Percentiles rank a stretch among this genome's conserved stretches.
These are phyloP conservation scores for Promerops cafer DNA, from an alignment of 2,113 vertebrate genomes.

Conservation along the genomic window DNA sequence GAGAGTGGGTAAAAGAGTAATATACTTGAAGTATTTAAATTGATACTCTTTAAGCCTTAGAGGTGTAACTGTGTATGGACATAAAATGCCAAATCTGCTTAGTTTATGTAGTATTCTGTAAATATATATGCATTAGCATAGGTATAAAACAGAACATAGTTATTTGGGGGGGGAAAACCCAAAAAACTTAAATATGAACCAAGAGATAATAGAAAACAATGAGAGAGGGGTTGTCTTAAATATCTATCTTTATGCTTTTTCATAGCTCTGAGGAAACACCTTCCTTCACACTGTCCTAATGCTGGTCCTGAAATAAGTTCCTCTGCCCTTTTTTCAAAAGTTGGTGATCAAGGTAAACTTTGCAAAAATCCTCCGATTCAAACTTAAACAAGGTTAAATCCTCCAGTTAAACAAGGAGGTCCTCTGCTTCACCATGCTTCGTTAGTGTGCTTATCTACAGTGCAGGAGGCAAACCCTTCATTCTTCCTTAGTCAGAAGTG, in stretches of 20 bases:
- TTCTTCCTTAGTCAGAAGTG: not conserved
- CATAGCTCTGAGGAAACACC: not conserved
- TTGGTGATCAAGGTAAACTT: not conserved
- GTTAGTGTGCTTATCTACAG: not conserved
- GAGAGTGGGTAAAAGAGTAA: not conserved
- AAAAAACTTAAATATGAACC: not conserved
- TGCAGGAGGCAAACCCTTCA: not conserved
- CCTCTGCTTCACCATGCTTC: not conserved
- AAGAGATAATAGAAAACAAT: not conserved
- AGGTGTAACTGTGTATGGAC: not conserved
- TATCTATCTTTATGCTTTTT: not conserved
- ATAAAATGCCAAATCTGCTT: not conserved
- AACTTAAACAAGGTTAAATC: not conserved
- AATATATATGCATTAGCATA: not conserved
- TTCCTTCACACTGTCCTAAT: not conserved
- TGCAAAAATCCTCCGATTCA: not conserved
- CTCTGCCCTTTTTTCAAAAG: not conserved
- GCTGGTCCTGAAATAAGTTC: not conserved
- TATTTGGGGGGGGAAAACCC: accelerated
- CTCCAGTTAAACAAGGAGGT: not conserved
- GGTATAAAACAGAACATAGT: not conserved
- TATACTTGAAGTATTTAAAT: not conserved
- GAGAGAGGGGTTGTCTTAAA: not conserved
- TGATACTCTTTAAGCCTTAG: not conserved
- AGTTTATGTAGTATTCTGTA: not conserved